phyloP scores from a whole-genome alignment of 2,888 invertebrate genomes.

The Selenia dentaria region DNA sequence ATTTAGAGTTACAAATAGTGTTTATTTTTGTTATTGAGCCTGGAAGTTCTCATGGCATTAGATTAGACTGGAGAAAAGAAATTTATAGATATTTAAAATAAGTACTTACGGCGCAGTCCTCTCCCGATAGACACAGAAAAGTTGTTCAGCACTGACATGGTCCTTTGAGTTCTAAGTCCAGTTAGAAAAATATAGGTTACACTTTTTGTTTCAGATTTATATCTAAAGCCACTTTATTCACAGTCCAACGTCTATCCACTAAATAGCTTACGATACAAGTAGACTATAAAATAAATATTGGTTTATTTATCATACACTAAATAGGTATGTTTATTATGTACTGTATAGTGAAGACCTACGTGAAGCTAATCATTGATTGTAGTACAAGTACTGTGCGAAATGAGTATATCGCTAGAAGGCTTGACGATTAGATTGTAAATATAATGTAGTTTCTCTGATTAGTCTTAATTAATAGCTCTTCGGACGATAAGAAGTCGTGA shows the following conservation, averaged over 20 bases:
- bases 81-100: no score
- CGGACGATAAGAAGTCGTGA: no score
- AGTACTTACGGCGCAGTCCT: slow-evolving; percentile 69
- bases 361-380: slow-evolving; percentile 20
- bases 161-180: slow-evolving; percentile 26
- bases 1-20: no score
- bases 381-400: slow-evolving; percentile 14
- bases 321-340: slow-evolving; percentile 15
- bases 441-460: no score
- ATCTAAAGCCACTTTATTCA: neutral
- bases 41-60: no score
- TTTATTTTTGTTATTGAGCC: no score
- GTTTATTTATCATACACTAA: slow-evolving; percentile 20
- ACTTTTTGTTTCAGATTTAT: slow-evolving; percentile 18
- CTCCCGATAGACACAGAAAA: slow-evolving; percentile 71
- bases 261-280: slow-evolving; percentile 1
- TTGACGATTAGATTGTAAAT: slow-evolving; percentile 52
- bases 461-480: no score
- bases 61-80: no score
- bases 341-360: slow-evolving; percentile 9
- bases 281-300: neutral
- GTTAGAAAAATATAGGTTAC: slow-evolving; percentile 30
- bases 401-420: slow-evolving; percentile 46
- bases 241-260: neutral
- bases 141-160: slow-evolving; percentile 74